A percentile compares a stretch with the other conserved stretches of the same genome.
Conservation (phyloP, 2,113 vertebrate species). For the Origma solitaria region DNA sequence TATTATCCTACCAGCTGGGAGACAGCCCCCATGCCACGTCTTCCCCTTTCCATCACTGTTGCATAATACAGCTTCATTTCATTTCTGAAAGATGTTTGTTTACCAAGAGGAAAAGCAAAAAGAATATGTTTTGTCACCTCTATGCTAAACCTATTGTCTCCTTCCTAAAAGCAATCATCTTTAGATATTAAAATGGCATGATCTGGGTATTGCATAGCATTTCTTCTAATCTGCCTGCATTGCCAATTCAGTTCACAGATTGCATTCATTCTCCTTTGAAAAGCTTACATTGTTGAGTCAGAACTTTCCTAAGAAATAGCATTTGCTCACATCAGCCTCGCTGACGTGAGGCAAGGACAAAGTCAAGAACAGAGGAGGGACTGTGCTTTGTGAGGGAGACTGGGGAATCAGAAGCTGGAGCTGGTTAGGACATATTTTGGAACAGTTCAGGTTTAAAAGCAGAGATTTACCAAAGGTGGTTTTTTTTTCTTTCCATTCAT, state of each 20-base stretch:
- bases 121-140: slow-evolving; percentile 69
- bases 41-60: slow-evolving; percentile 35
- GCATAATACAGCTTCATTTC: slow-evolving; percentile 63
- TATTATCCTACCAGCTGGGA: slow-evolving; percentile 2
- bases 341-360: slow-evolving; percentile 45
- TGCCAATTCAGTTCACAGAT: slow-evolving; percentile 63
- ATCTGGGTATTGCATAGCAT: slow-evolving; percentile 34
- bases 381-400: neutral
- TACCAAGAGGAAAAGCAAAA: slow-evolving; percentile 64
- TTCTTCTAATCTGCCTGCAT: slow-evolving; percentile 61
- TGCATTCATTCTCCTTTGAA: slow-evolving; percentile 67
- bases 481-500: neutral
- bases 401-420: slow-evolving; percentile 9
- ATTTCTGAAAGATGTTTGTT: slow-evolving; percentile 67
- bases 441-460: neutral
- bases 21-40: neutral
- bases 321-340: slow-evolving; percentile 48
- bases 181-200: slow-evolving; percentile 58
- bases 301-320: slow-evolving; percentile 69
- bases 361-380: slow-evolving; percentile 47
- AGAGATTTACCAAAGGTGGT: neutral
- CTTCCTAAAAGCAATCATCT: slow-evolving; percentile 70
- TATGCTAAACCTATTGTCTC: slow-evolving; percentile 61
- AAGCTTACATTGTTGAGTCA: slow-evolving; percentile 63
- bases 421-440: neutral